phyloP scores from a whole-genome alignment of 2,888 invertebrate species.

The Dicranocentrus wangi region DNA sequence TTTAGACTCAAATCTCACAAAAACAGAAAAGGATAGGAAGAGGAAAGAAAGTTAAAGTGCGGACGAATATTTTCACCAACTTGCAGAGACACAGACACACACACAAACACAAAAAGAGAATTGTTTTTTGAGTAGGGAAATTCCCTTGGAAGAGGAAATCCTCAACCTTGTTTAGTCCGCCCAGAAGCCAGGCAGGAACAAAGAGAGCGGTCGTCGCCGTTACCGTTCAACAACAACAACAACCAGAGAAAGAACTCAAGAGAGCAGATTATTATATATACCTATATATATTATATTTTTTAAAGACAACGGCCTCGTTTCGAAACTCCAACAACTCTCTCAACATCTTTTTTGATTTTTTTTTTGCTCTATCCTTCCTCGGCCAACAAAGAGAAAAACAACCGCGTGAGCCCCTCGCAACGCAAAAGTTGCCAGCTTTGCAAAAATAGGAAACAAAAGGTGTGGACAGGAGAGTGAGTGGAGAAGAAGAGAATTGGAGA shows the following conservation, averaged over 20 bases:
- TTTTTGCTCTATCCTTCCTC: background rate
- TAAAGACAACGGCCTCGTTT: background rate
- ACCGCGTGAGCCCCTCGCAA: background rate
- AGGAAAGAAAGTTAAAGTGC: background rate
- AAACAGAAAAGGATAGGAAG: background rate
- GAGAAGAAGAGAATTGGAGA: too few relatives aligned
- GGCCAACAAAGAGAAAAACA: too few relatives aligned
- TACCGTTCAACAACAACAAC: background rate
- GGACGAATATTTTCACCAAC: background rate
- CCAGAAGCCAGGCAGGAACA: background rate
- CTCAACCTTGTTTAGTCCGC: slow-evolving; percentile 31
- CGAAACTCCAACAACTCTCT: background rate
- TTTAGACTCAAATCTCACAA: background rate
- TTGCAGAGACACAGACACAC: background rate
- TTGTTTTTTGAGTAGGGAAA: slow-evolving; percentile 28
- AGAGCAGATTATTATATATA: background rate
- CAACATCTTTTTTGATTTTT: background rate
- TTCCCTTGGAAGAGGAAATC: slow-evolving; percentile 34
- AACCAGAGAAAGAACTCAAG: background rate
- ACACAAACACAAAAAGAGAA: too few relatives aligned
- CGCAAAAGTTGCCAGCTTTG: background rate
- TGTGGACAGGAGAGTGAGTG: too few relatives aligned
- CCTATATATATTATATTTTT: background rate
- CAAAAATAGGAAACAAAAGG: background rate
- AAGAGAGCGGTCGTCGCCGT: background rate